phyloP scores from a whole-genome alignment of 2,797 vertebrate species.

The Rhinophrynus dorsalis region DNA sequence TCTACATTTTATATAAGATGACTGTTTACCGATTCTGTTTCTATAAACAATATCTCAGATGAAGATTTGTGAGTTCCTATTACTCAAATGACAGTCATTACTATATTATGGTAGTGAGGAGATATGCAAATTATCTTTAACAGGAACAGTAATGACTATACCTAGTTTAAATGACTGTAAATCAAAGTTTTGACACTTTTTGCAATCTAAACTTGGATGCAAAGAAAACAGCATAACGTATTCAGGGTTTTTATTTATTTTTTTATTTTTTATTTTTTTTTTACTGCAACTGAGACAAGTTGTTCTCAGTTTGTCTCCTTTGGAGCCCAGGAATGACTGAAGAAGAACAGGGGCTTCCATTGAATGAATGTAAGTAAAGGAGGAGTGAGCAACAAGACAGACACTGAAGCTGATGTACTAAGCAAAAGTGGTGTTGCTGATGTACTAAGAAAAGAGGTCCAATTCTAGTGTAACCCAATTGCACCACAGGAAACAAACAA shows the following conservation, averaged over 20 bases:
- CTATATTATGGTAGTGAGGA: slow-evolving; percentile 34
- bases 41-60: slow-evolving; percentile 4
- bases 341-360: too few relatives aligned
- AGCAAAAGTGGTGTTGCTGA: too few relatives aligned
- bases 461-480: too few relatives aligned
- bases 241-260: neutral
- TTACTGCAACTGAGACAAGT: too few relatives aligned
- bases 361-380: too few relatives aligned
- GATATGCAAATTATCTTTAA: slow-evolving; percentile 32
- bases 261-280: too few relatives aligned
- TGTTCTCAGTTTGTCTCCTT: too few relatives aligned
- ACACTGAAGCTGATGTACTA: too few relatives aligned
- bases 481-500: too few relatives aligned
- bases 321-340: too few relatives aligned
- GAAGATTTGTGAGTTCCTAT: neutral
- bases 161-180: slow-evolving; percentile 11
- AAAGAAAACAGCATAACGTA: neutral
- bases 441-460: too few relatives aligned
- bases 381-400: too few relatives aligned
- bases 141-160: slow-evolving; percentile 26
- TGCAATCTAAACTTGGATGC: slow-evolving; percentile 4
- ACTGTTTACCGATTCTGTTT: slow-evolving; percentile 10
- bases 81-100: slow-evolving; percentile 20
- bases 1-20: neutral
- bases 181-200: slow-evolving; percentile 18